Base-by-base conservation (phyloP, 2,888 invertebrate genomes). In the Cacoxenus indagator region DNA sequence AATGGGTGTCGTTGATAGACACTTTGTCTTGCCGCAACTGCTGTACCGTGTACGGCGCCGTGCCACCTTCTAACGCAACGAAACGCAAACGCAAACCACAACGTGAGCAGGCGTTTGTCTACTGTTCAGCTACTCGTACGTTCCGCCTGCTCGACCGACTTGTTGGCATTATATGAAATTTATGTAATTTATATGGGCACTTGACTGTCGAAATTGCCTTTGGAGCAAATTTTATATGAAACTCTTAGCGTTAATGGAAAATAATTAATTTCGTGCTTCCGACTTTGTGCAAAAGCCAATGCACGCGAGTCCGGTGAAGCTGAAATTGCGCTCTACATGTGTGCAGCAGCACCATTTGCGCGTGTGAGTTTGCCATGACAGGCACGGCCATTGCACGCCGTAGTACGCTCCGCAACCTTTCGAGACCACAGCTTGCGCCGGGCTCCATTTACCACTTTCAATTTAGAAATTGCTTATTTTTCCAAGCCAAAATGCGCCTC, bases 141-240 rank as follows among this genome's bases (percentile, higher is more conserved):
- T n/a, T n/a, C n/a, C 17, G 51, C 19, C 22, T 26, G 43, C 14
- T 26, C 11, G 55, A 2, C 4, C n/a, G 22, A 26, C 22, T 51
- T 51, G 51, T 48, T 70, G 61, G 72, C 76, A 73, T 75, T 78
- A 79, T 81, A 80, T 81, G 83, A 86, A 87, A 85, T 86, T 86
- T 85, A 86, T 87, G 87, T 87, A 88, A 88, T 88, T 88, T 88
- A 88, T 88, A 87, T 86, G 87, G 87, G 86, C 87, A 88, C 87
- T 88, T 88, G 88, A 87, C 87, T 87, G 87, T 85, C 86, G 85
- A 88, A 88, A 88, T 88, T 88, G 88, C 87, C 86, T 87, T 86
- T 84, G 81, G 81, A 84, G 86, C 82, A 84, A 81, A 77, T 86
- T 87, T 87, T 87, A 85, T 85, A 85, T 84, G 84, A 85, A 86